Conservation (phyloP, 2,888 invertebrate species). For the Sesia bembeciformis region DNA sequence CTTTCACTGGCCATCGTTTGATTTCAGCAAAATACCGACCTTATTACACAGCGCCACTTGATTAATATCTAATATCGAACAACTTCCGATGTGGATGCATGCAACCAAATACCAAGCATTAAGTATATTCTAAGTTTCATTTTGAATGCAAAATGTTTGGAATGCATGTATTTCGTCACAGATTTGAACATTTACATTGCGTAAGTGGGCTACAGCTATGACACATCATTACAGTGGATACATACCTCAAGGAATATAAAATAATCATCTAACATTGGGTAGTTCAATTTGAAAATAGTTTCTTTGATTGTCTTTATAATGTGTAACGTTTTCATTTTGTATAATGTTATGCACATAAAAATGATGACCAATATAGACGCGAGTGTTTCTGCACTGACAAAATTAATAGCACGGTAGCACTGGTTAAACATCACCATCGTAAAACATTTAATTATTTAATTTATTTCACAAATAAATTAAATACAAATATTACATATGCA, state of each 20-base stretch:
- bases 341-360: slow-evolving; percentile 18
- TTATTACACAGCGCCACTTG: background rate
- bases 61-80: background rate
- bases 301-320: slow-evolving; percentile 15
- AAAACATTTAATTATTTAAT: too few relatives aligned
- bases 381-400: background rate
- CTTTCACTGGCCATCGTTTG: slow-evolving; percentile 1
- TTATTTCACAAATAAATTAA: too few relatives aligned
- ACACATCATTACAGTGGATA: background rate
- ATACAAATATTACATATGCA: background rate
- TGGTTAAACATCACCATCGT: background rate
- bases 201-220: too few relatives aligned
- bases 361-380: slow-evolving; percentile 4
- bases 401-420: background rate
- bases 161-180: too few relatives aligned
- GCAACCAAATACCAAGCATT: background rate
- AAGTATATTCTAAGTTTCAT: too few relatives aligned
- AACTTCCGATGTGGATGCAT: background rate
- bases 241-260: background rate
- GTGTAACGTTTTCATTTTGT: slow-evolving; percentile 27
- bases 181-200: too few relatives aligned
- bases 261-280: background rate
- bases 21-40: slow-evolving; percentile 9
- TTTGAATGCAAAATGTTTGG: too few relatives aligned
- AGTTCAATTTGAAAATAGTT: background rate